Evolutionary conservation across 2,797 vertebrate species (phyloP).

Genomic region (Crocodylus rhombifer): DNA sequence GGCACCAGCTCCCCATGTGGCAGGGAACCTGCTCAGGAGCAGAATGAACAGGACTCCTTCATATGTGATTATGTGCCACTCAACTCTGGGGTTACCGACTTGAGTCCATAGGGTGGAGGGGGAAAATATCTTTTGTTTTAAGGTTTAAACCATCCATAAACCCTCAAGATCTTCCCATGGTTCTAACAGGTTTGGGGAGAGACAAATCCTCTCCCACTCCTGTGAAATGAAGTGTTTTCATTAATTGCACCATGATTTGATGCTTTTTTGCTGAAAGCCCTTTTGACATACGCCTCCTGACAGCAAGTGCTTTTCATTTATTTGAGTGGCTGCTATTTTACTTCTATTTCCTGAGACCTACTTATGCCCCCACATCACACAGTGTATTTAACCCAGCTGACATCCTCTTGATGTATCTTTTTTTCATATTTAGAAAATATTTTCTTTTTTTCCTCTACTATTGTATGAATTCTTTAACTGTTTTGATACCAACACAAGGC

Average conservation of each 20-base stretch:
- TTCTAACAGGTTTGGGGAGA: neutral
- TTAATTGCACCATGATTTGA: neutral
- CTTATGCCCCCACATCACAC: neutral
- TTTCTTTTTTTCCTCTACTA: neutral
- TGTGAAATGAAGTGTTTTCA: neutral
- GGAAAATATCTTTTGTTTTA: neutral
- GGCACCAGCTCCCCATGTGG: neutral
- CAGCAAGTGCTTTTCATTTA: neutral
- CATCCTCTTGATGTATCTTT: neutral
- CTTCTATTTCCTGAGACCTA: neutral
- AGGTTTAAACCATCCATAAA: fast-evolving
- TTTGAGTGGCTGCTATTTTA: neutral
- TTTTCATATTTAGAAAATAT: constrained; percentile 2
- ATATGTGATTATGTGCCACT: neutral
- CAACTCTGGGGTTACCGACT: neutral
- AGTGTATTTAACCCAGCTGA: neutral
- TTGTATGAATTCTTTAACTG: neutral
- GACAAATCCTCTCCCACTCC: neutral
- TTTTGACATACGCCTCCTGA: neutral
- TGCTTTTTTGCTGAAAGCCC: neutral
- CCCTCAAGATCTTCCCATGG: fast-evolving
- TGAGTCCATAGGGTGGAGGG: neutral
- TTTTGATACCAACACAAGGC: neutral
- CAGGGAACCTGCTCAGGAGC: neutral
- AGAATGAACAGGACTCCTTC: neutral